A percentile compares a stretch with the other conserved stretches of the same genome.
Conservation (phyloP, 2,113 vertebrate species). For the Indicator indicator region DNA sequence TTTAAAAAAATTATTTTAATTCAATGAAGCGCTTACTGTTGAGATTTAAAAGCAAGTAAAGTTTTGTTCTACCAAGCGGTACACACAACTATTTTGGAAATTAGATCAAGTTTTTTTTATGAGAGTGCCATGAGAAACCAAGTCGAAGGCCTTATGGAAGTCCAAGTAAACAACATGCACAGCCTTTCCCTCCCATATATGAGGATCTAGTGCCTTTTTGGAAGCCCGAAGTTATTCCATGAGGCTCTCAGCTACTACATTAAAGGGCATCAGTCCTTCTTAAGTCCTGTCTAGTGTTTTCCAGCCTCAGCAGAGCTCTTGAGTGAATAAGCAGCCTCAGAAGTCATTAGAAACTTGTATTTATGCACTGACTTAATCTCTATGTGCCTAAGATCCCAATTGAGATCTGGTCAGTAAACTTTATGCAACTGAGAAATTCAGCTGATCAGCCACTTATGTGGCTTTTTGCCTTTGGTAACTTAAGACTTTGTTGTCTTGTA, state of each 20-base stretch:
- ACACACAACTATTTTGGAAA: not conserved
- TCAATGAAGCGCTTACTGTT: not conserved
- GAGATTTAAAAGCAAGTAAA: not conserved
- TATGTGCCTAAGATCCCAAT: not conserved
- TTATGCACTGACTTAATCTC: not conserved
- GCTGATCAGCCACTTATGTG: not conserved
- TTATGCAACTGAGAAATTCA: not conserved
- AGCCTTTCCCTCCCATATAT: not conserved
- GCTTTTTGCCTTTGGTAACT: not conserved
- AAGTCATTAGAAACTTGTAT: not conserved
- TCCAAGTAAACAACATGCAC: no score
- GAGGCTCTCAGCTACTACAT: rapidly evolving
- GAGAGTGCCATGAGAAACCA: no score
- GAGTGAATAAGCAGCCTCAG: not conserved
- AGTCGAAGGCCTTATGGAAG: no score
- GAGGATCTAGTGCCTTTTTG: not conserved
- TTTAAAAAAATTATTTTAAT: not conserved
- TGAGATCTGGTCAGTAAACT: not conserved
- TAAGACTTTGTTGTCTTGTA: not conserved
- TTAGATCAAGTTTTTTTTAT: not conserved
- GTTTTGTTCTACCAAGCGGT: not conserved
- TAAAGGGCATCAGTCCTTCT: not conserved
- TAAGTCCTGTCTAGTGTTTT: not conserved
- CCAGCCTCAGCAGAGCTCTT: not conserved
- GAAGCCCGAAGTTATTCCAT: not conserved